phyloP scores from a whole-genome alignment of 2,797 vertebrate species.

The Crocidura indochinensis region DNA sequence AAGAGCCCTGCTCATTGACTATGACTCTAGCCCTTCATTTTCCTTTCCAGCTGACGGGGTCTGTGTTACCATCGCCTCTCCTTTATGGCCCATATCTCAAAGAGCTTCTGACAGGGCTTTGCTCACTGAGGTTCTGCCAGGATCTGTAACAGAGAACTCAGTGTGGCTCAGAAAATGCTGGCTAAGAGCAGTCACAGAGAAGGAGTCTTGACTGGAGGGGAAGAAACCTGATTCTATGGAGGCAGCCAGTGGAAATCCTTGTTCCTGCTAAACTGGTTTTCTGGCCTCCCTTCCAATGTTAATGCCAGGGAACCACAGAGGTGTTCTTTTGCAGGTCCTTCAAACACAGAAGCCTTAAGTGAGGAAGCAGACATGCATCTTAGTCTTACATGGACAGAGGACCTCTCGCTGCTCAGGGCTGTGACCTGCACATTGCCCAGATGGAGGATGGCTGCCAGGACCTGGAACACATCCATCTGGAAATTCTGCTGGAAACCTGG shows the following conservation, averaged over 20 bases:
- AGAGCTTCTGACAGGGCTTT: not conserved
- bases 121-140: not conserved
- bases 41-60: not conserved
- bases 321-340: accelerated
- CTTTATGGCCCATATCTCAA: not conserved
- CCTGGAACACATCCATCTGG: conserved; percentile 95
- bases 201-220: not conserved
- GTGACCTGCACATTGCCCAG: conserved; percentile 95
- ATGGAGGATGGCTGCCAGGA: conserved; percentile 96
- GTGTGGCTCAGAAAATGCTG: no score
- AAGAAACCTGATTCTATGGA: conserved; percentile 10
- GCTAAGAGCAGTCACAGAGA: no score
- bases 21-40: not conserved
- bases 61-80: not conserved
- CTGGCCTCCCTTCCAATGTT: not conserved
- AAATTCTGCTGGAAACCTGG: conserved; percentile 95
- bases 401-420: conserved; percentile 92
- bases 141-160: not conserved
- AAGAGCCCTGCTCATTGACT: no score
- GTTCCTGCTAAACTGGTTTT: conserved; percentile 62
- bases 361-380: not conserved
- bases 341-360: no score
- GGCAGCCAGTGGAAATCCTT: not conserved
- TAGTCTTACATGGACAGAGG: conserved; percentile 93
- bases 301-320: not conserved